Evolutionary conservation across 2,113 vertebrate species (phyloP), one percentile per base, ranked within the genome.

Genomic region (Callocephalon fimbriatum): DNA sequence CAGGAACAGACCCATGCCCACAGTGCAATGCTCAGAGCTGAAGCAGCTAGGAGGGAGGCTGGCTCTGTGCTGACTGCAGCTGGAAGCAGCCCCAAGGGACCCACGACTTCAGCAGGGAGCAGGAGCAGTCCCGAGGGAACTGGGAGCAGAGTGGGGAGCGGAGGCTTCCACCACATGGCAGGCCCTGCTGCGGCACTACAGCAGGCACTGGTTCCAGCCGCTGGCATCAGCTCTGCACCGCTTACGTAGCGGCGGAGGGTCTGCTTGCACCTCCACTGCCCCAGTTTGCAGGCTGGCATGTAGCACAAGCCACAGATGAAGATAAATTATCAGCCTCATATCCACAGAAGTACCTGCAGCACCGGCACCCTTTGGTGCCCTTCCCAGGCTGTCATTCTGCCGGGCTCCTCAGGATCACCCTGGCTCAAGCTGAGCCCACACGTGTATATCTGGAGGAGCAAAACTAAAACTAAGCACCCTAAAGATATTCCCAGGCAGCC

Each of bases 21-120:
- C 70, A 4, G 45, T 35, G 78, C 40, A 1, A 48, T 15, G 45
- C 82, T 29, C 0, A 0, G 29, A 54, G 50, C 82, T 27, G 78
- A 61, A 54, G 74, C 42, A 31, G 86, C 4, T 0, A 42, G 50
- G 31, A 63, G 20, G 35, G 35, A 65, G 53, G 22, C 27, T 48
- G 2, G 0, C 9, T 61, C 32, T 5, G 15, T 6, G 78, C 68
- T 42, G 59, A 25, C 4, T 4, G 88, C 80, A 48, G 73, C 74
- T 15, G 40, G 29, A 47, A 58, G 72, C 86, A 80, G 65, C 65
- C 45, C 53, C 2, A 12, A 18, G 73, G 63, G 61, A 7, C 31
- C 45, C 2, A 3, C 2, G 1, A 40, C 5, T 51, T 18, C 10
- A 15, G 3, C 0, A 5, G 15, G 70, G 31, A 76, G 47, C 3